Conservation (phyloP, 2,113 vertebrate species). For the Elanoides forficatus region DNA sequence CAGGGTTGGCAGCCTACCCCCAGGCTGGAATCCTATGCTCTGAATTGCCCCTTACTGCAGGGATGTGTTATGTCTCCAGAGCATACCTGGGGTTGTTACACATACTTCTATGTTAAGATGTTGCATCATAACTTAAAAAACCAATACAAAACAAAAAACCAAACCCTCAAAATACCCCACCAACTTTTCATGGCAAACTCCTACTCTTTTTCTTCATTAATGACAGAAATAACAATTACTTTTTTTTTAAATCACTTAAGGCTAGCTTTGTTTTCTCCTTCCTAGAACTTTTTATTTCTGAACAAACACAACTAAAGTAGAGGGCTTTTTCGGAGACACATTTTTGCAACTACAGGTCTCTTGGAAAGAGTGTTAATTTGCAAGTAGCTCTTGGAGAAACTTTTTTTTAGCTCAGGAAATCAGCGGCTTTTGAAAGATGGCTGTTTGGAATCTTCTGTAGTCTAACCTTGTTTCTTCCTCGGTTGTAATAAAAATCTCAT, state of each 20-base stretch:
- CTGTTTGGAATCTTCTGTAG: background rate
- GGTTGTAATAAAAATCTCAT: background rate
- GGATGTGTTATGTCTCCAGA: background rate
- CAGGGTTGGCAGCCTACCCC: background rate
- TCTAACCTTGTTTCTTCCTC: background rate
- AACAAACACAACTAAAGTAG: background rate
- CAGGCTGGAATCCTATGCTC: background rate
- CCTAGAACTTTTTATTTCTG: background rate
- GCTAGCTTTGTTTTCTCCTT: background rate
- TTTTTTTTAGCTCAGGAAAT: background rate
- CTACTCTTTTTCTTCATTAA: background rate
- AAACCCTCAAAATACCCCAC: background rate
- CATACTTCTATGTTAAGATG: background rate
- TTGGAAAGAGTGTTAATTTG: background rate
- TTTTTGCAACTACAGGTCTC: background rate
- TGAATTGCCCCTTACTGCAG: background rate
- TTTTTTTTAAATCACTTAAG: background rate
- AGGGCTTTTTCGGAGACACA: background rate
- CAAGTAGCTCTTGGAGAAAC: background rate
- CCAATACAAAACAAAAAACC: background rate
- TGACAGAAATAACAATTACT: background rate
- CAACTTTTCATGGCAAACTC: background rate
- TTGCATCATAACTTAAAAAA: background rate
- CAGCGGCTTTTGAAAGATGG: background rate
- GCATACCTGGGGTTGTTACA: rapidly evolving